Base-by-base conservation (phyloP, 2,113 vertebrate genomes). In the Mus musculus region DNA sequence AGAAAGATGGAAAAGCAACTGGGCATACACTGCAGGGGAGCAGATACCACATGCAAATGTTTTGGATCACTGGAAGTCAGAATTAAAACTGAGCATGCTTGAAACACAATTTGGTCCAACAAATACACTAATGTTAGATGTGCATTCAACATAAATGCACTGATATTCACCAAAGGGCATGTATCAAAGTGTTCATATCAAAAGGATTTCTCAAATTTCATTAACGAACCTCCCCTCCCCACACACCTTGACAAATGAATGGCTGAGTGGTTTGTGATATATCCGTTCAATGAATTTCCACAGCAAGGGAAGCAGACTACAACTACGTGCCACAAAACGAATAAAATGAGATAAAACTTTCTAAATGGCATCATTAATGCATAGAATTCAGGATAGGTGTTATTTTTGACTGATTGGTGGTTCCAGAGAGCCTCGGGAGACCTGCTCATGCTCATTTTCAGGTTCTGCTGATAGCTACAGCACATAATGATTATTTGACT, bases 291-390 rank as follows among this genome's bases (percentile, higher is more conserved):
- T 56, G 61, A 54, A 90, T 65, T 85, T 91, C 22, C 33, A 72
- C 39, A 54, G 42, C 36, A 95, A 89, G 82, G 24, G 81, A 85
- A 94, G 81, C 49, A 63, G 84, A 89, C 72, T 76, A 76, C 19
- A 80, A 87, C 46, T 61, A 42, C 2, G 63, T 42, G 46, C 49
- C 39, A 28, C 49, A 59, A 54, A 10, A 33, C 7, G 42, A 86
- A 73, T 56, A 42, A 87, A 94, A 96, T 7, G 86, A 42, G 67
- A 13, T 14, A 76, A 77, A 81, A 94, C 20, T 75, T 92, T 86
- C 54, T 54, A 84, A 92, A 56, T 88, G 61, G 36, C 28, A 92
- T 42, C 22, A 36, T 61, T 67, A 49, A 90, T 69, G 1, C 88
- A 59, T 76, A 30, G 46, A n/a, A 49, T 81, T 69, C 46, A 54